Base-by-base conservation (phyloP, 2,797 vertebrate species). In the Coendou prehensilis region DNA sequence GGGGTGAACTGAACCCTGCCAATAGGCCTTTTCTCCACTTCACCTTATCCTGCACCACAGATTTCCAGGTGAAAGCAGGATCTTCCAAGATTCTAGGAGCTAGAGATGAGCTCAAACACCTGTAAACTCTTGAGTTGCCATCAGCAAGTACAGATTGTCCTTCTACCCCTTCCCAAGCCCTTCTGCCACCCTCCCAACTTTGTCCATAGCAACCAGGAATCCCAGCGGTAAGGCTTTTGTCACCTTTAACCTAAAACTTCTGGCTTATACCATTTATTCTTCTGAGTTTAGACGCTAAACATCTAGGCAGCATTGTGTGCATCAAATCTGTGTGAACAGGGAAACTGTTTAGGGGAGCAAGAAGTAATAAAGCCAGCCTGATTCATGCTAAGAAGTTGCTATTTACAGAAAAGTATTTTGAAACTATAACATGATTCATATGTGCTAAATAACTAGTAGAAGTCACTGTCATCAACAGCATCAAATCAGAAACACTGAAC, bases 341-440 rank as follows among this genome's bases (percentile, higher is more conserved):
- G 87, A 87, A 93, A 78, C 41, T 95, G 73, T 80, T 93, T 89
- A 37, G 69, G 73, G 81, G 57, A 94, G 52, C 71, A 96, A 15
- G 50, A 97, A 88, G 94, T 96, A 96, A 98, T 97, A 96, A 95
- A 95, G 96, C 47, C 82, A 95, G 85, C 52, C 88, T 97, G 96
- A 96, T 97, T 96, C 92, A 97, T 79, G 50, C 47, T 78, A 96
- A 95, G 52, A 95, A 92, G 92, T 95, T 95, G 56, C 95, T 98
- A 97, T 97, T 97, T 94, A 97, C 96, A 98, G 96, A 96, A 97
- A 91, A 92, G 64, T 93, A 96, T 98, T 97, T 97, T 97, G 94
- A 96, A 94, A 97, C 82, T 95, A 94, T 96, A 96, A 67, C 26
- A 69, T 98, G 96, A 98, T 98, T 98, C 95, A 97, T 91, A 95